Conservation (phyloP, 2,797 vertebrate species). For the Lerista edwardsae region DNA sequence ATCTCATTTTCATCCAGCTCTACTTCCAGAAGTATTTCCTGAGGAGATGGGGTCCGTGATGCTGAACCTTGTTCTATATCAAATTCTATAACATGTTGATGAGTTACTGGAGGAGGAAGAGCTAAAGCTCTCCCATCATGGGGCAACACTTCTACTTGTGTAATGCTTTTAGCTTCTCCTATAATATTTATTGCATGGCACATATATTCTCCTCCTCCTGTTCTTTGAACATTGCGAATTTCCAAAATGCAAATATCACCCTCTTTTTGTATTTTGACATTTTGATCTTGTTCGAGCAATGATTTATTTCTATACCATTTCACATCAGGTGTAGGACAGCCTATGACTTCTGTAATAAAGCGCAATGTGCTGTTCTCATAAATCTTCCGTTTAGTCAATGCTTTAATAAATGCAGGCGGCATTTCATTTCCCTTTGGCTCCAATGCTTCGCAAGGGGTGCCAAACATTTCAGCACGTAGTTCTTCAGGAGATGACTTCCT, state of each 20-base stretch:
- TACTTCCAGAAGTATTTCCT: slow-evolving; percentile 97
- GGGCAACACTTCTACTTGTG: slow-evolving; percentile 86
- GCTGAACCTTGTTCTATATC: slow-evolving; percentile 88
- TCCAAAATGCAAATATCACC: slow-evolving; percentile 85
- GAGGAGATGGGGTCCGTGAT: slow-evolving; percentile 95
- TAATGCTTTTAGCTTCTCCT: slow-evolving; percentile 92
- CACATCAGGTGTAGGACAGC: slow-evolving; percentile 89
- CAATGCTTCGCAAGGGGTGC: slow-evolving; percentile 82
- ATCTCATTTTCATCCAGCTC: slow-evolving; percentile 97
- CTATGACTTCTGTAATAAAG: slow-evolving; percentile 90
- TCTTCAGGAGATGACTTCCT: slow-evolving; percentile 75
- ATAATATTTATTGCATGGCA: slow-evolving; percentile 94
- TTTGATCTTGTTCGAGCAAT: slow-evolving; percentile 79
- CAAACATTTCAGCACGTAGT: slow-evolving; percentile 78
- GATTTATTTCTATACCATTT: slow-evolving; percentile 95
- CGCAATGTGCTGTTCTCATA: slow-evolving; percentile 85
- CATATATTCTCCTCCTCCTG: slow-evolving; percentile 91
- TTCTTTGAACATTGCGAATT: slow-evolving; percentile 82
- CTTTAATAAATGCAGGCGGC: slow-evolving; percentile 94
- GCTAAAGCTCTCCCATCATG: slow-evolving; percentile 85
- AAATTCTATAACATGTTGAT: slow-evolving; percentile 98
- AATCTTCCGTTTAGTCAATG: slow-evolving; percentile 85
- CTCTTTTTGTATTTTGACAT: slow-evolving; percentile 84
- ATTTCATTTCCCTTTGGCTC: slow-evolving; percentile 87
- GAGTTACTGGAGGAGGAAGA: slow-evolving; percentile 89